Evolutionary conservation across 1,140 invertebrate genomes (phyloP).

Genomic region (Euwallacea fornicatus): DNA sequence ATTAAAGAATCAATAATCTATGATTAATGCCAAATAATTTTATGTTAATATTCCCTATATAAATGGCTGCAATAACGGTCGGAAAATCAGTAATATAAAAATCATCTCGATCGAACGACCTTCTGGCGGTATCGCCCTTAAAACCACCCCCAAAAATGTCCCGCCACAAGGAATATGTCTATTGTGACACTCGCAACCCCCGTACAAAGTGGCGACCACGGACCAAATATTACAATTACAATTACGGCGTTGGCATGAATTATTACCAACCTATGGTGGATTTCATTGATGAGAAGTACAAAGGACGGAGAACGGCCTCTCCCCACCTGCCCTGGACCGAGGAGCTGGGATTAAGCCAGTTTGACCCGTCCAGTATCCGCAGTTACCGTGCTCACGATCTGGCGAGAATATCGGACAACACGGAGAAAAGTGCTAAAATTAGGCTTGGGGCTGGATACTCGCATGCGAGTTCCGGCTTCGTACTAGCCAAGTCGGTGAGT

Average conservation of each 20-base stretch:
- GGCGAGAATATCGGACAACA: conserved; percentile 62
- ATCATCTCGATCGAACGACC: conserved; percentile 3
- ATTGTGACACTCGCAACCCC: conserved; percentile 5
- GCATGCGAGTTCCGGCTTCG: conserved; percentile 45
- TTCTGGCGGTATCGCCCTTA: not conserved
- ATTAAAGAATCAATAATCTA: no score
- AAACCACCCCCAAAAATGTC: not conserved
- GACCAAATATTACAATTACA: conserved; percentile 73
- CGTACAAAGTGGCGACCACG: conserved; percentile 56
- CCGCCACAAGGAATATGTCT: no score
- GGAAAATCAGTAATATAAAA: conserved; percentile 5
- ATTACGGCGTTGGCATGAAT: conserved; percentile 78
- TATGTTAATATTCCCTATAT: no score
- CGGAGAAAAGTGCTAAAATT: conserved; percentile 67
- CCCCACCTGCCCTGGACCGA: conserved; percentile 75
- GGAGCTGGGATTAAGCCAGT: conserved; percentile 66
- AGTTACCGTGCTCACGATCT: conserved; percentile 66
- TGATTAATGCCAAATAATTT: conserved; percentile 10
- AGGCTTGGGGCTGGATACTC: conserved; percentile 61
- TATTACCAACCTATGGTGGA: conserved; percentile 84
- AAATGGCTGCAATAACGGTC: no score
- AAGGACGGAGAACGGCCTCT: conserved; percentile 54
- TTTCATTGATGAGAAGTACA: conserved; percentile 66
- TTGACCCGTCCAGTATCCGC: conserved; percentile 49
- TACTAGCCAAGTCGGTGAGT: conserved; percentile 44